Percentiles rank a stretch among this genome's conserved stretches.
phyloP scores from a whole-genome alignment of 2,888 invertebrate species.

The Torymus texanus region DNA sequence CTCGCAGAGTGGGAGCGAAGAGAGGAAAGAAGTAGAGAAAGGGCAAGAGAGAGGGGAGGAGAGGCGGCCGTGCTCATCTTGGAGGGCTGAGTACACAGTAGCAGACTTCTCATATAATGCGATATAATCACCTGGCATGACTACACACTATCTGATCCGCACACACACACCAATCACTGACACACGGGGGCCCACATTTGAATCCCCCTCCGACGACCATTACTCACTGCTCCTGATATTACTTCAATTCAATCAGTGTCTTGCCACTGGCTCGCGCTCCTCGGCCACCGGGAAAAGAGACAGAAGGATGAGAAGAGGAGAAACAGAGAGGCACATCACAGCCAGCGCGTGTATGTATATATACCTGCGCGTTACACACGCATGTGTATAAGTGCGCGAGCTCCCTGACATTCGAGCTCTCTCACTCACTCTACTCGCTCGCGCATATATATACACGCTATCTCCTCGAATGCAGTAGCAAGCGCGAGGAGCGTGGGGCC shows the following conservation, averaged over 20 bases:
- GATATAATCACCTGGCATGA: constrained; percentile 76
- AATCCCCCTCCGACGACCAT: constrained; percentile 70
- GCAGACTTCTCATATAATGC: constrained; percentile 75
- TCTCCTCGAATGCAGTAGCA: constrained; percentile 41
- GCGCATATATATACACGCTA: constrained; percentile 12
- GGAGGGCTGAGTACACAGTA: constrained; percentile 74
- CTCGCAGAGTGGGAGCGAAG: constrained; percentile 35
- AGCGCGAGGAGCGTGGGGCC: constrained; percentile 13
- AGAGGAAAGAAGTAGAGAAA: constrained; percentile 56
- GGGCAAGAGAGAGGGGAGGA: constrained; percentile 57
- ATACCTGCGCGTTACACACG: constrained; percentile 42
- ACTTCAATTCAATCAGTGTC: constrained; percentile 76
- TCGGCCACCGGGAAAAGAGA: background rate
- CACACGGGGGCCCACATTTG: constrained; percentile 69
- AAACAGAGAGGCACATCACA: constrained; percentile 25
- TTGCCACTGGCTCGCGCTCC: constrained; percentile 67
- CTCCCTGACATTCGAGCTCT: constrained; percentile 51
- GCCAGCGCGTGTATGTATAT: background rate
- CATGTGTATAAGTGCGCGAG: constrained; percentile 18
- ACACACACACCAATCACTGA: constrained; percentile 68
- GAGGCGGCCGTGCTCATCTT: constrained; percentile 63
- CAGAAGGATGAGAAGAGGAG: background rate
- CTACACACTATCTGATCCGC: constrained; percentile 74
- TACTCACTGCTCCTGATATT: constrained; percentile 75
- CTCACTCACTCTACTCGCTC: constrained; percentile 19